Evolutionary conservation across 2,113 vertebrate genomes (phyloP), one percentile per base, ranked within the genome.

Genomic region (Hypocryptadius cinnamomeus): DNA sequence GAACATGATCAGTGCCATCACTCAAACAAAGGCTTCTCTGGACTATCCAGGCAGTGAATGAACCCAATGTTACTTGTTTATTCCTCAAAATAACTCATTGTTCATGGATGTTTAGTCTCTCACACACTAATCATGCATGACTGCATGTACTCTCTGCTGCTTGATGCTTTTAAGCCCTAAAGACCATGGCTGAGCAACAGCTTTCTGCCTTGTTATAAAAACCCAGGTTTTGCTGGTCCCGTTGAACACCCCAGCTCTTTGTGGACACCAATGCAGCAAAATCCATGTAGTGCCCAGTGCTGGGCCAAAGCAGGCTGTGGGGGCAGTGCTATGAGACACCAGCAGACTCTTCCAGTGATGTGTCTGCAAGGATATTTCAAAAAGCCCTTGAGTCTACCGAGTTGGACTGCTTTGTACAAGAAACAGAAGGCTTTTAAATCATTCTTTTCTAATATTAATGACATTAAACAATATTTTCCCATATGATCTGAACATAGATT

Each of bases 241-340:
- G 11, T 2, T 40, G 61, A 42, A 48, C 24, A 79, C 6, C 13
- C 22, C 0, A 0, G 15, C 22, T 51, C 35, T 72, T 72, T 59
- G 20, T 68, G 35, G 56, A 15, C 33, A 51, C 7, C 5, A 37
- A 4, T 0, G 5, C n/a, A 60, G 37, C 5, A 87, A 72, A 87
- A 79, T 35, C 3, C 47, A 37, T 3, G 9, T 0, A 18, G 53
- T 1, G 0, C 24, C 18, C 40, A 56, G 40, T 35, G 21, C 40
- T 5, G 1, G 48, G 16, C 40, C 44, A 45, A 39, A 79, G 27
- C 35, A 87, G 53, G 16, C 53, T 60, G 27, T 64, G 39, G 40
- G 22, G 12, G 56, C 3, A 10, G 21, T 65, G 37, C n/a, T 72
- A 7, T n/a, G 35, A 85, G n/a, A 76, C 7, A 15, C 8, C 44